Evolutionary conservation across 2,113 vertebrate species (phyloP), one percentile per base, ranked within the genome.

Genomic region (Lipotes vexillifer): DNA sequence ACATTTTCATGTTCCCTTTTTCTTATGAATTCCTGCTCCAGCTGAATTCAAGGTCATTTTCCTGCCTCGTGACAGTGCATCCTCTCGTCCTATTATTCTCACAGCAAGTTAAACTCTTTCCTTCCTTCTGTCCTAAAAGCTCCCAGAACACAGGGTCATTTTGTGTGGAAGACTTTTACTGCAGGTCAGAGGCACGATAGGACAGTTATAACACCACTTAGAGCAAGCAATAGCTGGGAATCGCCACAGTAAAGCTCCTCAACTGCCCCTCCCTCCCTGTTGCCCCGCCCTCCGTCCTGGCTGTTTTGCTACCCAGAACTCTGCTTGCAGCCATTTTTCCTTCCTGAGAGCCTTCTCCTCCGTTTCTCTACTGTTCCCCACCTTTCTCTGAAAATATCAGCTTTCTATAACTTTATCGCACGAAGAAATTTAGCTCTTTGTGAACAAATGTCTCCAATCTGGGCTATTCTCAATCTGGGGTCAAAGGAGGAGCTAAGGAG

Each of bases 401-500:
- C 36, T 61, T 68, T 17, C 57, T 69, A 25, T 88, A 74, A 38
- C 68, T 78, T 90, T 29, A 59, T 59, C 63, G 84, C 57, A 41
- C 44, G 59, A 66, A 88, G 14, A 90, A 57, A 71, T 27, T 20
- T 21, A 87, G 31, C 13, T 93, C 18, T 95, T 83, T 68, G 46
- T 68, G 46, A 66, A 46, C 55, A 57, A 92, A 77, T 0, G 27
- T 61, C 52, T 78, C 69, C 14, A 5, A 72, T 90, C 59, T 57
- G n/a, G 31, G 49, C 14, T 94, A 29, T 75, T 97, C 44, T 90
- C 81, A 66, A 2, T 59, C 44, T 46, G 31, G 23, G 17, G n/a
- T 46, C 69, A 81, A 31, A 82, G 20, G 75, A 86, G 46, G 25
- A 25, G 46, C 33, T 57, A 3, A 49, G 10, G 14, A 61, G 14